Evolutionary conservation across 2,797 vertebrate genomes (phyloP), one percentile per base, ranked within the genome.

Genomic region (Labroides dimidiatus): DNA sequence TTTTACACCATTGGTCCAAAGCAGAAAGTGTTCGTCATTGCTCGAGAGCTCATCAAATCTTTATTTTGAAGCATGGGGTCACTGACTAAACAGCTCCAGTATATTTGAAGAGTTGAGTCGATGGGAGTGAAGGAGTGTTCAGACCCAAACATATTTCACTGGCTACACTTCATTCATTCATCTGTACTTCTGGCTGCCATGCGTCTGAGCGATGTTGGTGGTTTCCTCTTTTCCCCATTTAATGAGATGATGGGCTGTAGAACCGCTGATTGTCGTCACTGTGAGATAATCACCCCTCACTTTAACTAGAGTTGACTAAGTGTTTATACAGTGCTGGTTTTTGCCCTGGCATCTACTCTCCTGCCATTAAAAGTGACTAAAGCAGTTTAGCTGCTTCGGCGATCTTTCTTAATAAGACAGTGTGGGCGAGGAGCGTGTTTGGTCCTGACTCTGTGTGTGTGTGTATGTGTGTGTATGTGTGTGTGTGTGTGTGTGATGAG

Each of bases 321-420:
- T 87, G 91, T 89, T 89, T 91, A 84, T 86, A 58, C 84, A 67
- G 77, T 23, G 66, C 64, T 30, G 80, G 82, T 83, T 52, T 49
- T 84, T 78, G 74, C 77, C 60, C 82, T 84, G 85, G 80, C 82
- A 80, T 82, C 76, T 60, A 54, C 81, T 71, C 63, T 71, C 42
- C 53, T 81, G 68, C 83, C 79, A 80, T 86, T 90, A 86, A 90
- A 87, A 74, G 58, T 69, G 85, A 78, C 85, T 88, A 78, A 89
- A 84, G 80, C 78, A 39, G 39, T 64, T 74, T 63, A 78, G 55
- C 74, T 70, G 56, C 65, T 66, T 55, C 54, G 53, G 48, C 21
- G 51, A 6, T 2, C 65, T 73, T 64, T 74, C 66, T 61, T 23
- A 66, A 30, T 48, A 12, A 75, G 71, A 47, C 68, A 8, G n/a